Conservation (phyloP, 2,113 vertebrate genomes). For the Festucalex cinctus region DNA sequence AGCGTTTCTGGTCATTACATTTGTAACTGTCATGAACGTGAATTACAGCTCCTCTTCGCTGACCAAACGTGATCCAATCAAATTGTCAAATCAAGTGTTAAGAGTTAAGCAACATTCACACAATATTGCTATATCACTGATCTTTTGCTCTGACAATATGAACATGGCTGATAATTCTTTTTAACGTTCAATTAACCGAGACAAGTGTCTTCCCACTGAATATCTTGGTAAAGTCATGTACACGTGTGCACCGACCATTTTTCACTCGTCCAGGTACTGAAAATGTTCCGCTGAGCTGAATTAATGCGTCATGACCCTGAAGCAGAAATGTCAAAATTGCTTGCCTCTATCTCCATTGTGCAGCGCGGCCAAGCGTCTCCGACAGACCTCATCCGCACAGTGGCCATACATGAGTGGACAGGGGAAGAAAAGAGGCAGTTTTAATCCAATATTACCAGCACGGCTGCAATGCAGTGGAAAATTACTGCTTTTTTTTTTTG, state of each 20-base stretch:
- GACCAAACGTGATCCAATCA: neutral
- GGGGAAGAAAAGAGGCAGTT: slow-evolving; percentile 56
- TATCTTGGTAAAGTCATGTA: neutral
- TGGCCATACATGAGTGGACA: slow-evolving; percentile 66
- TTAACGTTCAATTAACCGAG: slow-evolving; percentile 44
- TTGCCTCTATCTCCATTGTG: slow-evolving; percentile 49
- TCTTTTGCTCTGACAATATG: neutral
- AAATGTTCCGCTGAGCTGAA: slow-evolving; percentile 18
- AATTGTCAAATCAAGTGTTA: neutral
- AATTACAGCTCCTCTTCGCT: neutral
- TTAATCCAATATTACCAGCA: slow-evolving; percentile 69
- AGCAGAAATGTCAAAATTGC: slow-evolving; percentile 40
- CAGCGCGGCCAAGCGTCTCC: slow-evolving; percentile 39
- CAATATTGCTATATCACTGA: neutral
- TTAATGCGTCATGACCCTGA: slow-evolving; percentile 4
- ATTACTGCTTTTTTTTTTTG: slow-evolving; percentile 60
- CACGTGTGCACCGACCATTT: neutral
- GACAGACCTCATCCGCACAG: slow-evolving; percentile 48
- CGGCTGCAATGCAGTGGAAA: slow-evolving; percentile 61
- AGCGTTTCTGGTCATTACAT: neutral
- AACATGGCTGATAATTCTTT: slow-evolving; percentile 30
- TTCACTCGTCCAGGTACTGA: neutral
- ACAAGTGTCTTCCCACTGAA: neutral
- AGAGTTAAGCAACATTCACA: too few relatives aligned
- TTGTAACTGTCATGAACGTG: neutral